phyloP scores from a whole-genome alignment of 2,797 vertebrate genomes.

The Sandelia bainsii region DNA sequence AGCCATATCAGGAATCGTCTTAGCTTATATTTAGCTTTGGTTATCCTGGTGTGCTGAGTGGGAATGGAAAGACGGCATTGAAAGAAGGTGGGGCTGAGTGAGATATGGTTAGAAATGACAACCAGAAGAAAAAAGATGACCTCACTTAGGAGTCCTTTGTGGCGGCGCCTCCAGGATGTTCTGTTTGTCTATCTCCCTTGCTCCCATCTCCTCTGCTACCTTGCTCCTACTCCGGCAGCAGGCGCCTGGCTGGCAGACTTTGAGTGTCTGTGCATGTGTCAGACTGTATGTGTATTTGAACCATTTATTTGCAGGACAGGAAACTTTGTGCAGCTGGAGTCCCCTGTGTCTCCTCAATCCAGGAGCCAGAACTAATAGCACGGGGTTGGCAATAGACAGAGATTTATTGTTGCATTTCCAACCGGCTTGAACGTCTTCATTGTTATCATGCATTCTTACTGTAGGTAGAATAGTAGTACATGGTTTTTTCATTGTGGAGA shows the following conservation, averaged over 20 bases:
- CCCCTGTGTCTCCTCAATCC: conserved; percentile 16
- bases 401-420: not conserved
- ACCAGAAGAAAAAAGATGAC: conserved; percentile 50
- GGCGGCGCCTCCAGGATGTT: conserved; percentile 46
- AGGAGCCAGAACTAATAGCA: not conserved
- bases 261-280: not conserved
- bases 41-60: conserved; percentile 61
- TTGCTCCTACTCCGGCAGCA: conserved; percentile 40
- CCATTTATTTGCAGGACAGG: conserved; percentile 55
- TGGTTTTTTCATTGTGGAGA: conserved; percentile 1
- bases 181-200: conserved; percentile 29
- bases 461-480: not conserved
- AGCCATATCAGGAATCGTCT: conserved; percentile 37
- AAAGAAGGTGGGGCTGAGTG: conserved; percentile 32
- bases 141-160: conserved; percentile 48
- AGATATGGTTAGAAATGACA: conserved; percentile 61
- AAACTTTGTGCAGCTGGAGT: conserved; percentile 54
- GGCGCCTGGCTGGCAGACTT: conserved; percentile 55
- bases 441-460: not conserved
- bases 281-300: conserved; percentile 24
- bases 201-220: conserved; percentile 19
- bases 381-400: conserved; percentile 5
- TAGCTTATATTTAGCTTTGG: conserved; percentile 52
- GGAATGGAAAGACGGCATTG: conserved; percentile 44
- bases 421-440: not conserved